Evolutionary conservation across 2,888 invertebrate species (phyloP).

Genomic region (Nudaria mundana): DNA sequence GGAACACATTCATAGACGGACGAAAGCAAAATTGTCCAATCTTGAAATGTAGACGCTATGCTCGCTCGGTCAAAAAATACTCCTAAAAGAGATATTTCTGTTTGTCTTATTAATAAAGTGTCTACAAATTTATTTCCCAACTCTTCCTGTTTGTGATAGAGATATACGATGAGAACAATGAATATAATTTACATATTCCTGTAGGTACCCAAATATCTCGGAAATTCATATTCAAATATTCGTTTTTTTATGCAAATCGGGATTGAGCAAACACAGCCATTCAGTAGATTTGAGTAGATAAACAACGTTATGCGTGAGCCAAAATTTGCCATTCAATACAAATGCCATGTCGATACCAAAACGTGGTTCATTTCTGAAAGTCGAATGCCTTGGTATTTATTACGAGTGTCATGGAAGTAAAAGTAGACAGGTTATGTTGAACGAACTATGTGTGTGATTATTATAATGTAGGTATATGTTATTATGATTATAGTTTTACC

Average conservation of each 20-base stretch:
- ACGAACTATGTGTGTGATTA: constrained; percentile 43
- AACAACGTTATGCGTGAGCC: constrained; percentile 27
- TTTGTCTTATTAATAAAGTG: no score
- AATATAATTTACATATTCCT: neutral
- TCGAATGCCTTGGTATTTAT: constrained; percentile 76
- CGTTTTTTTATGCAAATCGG: constrained; percentile 3
- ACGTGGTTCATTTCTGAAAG: constrained; percentile 60
- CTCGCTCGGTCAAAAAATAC: no score
- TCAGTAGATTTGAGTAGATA: constrained; percentile 10
- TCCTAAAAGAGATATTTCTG: no score
- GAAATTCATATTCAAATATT: neutral
- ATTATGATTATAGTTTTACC: no score
- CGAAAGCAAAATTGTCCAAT: no score
- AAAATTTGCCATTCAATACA: constrained; percentile 46
- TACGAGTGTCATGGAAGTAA: constrained; percentile 55
- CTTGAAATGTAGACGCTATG: no score
- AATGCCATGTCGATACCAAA: constrained; percentile 44
- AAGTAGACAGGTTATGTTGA: constrained; percentile 51
- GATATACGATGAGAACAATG: constrained; percentile 1
- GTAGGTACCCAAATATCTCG: neutral
- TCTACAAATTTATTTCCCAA: neutral
- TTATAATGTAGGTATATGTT: neutral
- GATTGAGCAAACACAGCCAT: constrained; percentile 18
- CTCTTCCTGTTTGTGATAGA: neutral
- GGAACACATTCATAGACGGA: no score